Evolutionary conservation across 2,888 invertebrate genomes (phyloP).

Genomic region (Dysmachus trigonus): DNA sequence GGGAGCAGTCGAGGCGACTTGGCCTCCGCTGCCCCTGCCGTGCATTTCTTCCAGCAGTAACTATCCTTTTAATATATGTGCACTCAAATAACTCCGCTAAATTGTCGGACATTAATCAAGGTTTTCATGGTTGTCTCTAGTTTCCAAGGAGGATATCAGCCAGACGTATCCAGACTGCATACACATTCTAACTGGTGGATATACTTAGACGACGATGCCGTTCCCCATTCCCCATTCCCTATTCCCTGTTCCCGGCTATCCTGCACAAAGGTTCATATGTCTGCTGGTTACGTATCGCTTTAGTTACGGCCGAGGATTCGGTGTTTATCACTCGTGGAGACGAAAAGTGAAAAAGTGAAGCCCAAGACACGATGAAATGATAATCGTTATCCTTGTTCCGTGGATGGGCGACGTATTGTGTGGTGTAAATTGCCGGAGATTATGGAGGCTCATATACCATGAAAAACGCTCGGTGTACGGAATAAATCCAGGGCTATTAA

Average conservation of each 20-base stretch:
- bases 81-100: conserved; percentile 49
- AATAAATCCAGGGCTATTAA: conserved; percentile 42
- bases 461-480: conserved; percentile 22
- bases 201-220: conserved; percentile 1
- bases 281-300: conserved; percentile 28
- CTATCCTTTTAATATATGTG: conserved; percentile 45
- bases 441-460: conserved; percentile 37
- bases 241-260: not conserved
- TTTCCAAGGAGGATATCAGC: conserved; percentile 42
- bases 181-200: not conserved
- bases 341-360: conserved; percentile 42
- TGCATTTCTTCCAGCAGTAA: not conserved
- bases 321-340: conserved; percentile 38
- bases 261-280: conserved; percentile 31
- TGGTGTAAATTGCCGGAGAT: conserved; percentile 35
- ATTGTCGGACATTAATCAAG: conserved; percentile 49
- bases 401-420: conserved; percentile 19
- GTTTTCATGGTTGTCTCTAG: conserved; percentile 48
- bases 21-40: not conserved
- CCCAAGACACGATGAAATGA: conserved; percentile 39
- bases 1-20: not conserved
- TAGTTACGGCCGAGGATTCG: not conserved
- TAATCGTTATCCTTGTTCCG: conserved; percentile 41
- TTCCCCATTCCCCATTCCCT: not conserved
- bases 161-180: conserved; percentile 30